Conservation (phyloP, 2,113 vertebrate genomes). For the Isichthys henryi region DNA sequence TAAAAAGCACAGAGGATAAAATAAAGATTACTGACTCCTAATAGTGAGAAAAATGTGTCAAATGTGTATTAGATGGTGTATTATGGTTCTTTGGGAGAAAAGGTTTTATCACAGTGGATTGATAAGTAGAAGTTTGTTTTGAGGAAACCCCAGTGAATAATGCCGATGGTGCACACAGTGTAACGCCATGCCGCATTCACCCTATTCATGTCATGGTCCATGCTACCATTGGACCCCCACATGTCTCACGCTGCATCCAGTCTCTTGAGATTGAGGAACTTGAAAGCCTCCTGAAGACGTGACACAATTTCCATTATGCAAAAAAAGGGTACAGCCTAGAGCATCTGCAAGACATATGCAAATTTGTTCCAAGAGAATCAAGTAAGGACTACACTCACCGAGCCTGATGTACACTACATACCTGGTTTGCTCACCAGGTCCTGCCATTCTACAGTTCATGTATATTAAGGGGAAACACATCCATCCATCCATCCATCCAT, state of each 20-base stretch:
- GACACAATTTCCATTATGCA: conserved; percentile 1
- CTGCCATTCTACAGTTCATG: not conserved
- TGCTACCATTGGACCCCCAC: not conserved
- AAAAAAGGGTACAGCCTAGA: not conserved
- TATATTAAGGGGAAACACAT: conserved; percentile 16
- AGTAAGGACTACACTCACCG: not conserved
- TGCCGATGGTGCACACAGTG: not conserved
- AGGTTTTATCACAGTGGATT: not conserved
- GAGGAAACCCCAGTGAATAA: not conserved
- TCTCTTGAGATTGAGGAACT: not conserved
- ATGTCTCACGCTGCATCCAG: not conserved
- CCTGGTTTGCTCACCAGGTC: not conserved
- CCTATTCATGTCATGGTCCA: not conserved
- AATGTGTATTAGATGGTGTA: not conserved
- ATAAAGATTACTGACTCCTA: not conserved
- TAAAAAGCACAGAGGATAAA: not conserved
- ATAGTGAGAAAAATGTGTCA: not conserved
- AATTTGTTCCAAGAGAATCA: not conserved
- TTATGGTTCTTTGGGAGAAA: not conserved
- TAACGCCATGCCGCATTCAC: not conserved
- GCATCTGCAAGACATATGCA: not conserved
- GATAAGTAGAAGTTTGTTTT: not conserved
- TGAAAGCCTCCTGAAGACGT: not conserved
- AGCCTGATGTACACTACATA: conserved; percentile 19
- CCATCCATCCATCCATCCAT: too few relatives aligned